These are phyloP conservation scores for Gasterosteus nipponicus DNA, from an alignment of 2,113 vertebrate species.

Conservation along the genomic window DNA sequence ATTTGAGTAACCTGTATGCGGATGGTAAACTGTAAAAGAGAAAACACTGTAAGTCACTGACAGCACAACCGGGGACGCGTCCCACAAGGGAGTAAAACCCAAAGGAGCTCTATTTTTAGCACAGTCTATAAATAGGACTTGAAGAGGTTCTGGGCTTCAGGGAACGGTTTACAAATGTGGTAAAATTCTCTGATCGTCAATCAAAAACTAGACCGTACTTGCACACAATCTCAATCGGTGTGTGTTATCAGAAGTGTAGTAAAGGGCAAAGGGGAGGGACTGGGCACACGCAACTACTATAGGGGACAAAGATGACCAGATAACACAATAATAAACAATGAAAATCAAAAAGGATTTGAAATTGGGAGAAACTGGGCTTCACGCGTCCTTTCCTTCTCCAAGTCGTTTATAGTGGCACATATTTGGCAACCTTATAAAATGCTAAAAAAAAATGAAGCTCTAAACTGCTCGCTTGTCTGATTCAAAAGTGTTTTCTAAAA, in stretches of 20 bases:
- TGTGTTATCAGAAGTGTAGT: neutral
- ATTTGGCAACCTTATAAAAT: neutral
- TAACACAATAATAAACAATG: neutral
- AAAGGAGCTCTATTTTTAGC: neutral
- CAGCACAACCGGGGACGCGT: neutral
- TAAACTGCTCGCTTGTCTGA: neutral
- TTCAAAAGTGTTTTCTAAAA: neutral
- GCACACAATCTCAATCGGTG: too few species aligned
- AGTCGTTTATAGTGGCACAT: neutral
- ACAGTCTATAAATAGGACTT: neutral
- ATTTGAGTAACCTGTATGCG: slow-evolving; percentile 90
- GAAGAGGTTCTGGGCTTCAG: neutral
- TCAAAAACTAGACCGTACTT: neutral
- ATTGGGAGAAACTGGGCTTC: neutral
- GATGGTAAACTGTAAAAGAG: slow-evolving; percentile 87
- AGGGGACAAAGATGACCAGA: neutral
- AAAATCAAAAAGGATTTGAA: neutral
- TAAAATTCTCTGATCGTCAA: neutral
- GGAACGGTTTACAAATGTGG: neutral
- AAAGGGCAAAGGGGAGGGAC: too few species aligned
- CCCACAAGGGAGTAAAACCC: neutral
- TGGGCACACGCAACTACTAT: neutral
- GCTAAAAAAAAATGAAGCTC: neutral
- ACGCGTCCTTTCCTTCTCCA: neutral
- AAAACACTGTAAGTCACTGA: neutral